Base-by-base conservation (phyloP, 2,888 invertebrate species). In the Meta bourneti region DNA sequence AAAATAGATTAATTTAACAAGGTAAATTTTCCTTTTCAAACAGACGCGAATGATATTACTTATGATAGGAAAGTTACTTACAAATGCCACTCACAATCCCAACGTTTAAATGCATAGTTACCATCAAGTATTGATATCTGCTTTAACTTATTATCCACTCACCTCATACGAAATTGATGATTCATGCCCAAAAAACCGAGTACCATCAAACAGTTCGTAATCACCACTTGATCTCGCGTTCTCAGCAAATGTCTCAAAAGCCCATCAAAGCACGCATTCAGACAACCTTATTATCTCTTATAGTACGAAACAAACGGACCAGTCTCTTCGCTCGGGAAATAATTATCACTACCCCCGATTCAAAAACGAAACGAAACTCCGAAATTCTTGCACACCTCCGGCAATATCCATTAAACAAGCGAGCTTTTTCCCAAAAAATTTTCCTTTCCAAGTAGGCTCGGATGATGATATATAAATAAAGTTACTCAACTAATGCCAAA, bases 401-500 rank as follows among this genome's bases (percentile, higher is more conserved):
- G n/a, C 16, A 51, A 51, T 54, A 20, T 79, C 72, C 72, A 82
- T 84, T 52, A 84, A 84, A 74, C 51, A 51, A 13, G 16, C 54
- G 54, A 74, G 74, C 74, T 84, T 74, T 84, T 74, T 51, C 61
- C 20, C 51, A 16, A n/a, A 82, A 84, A 83, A 84, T 71, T 72
- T 77, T 51, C 78, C 69, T 61, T 74, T 77, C 1, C 61, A 61
- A 11, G 34, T 4, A 34, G 49, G 7, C 78, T n/a, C n/a, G n/a
- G n/a, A 77, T 78, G 75, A n/a, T n/a, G n/a, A n/a, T n/a, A n/a
- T n/a, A n/a, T 34, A 34, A 4, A 4, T n/a, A 34, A 34, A 34
- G 34, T 1, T 34, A 34, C 34, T 34, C 4, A 34, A 4, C 34
- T 34, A 34, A 34, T 34, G 34, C 34, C 34, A 34, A 34, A 34